These are phyloP conservation scores for Acronicta aceris DNA, from an alignment of 2,888 invertebrate species.

Conservation along the genomic window DNA sequence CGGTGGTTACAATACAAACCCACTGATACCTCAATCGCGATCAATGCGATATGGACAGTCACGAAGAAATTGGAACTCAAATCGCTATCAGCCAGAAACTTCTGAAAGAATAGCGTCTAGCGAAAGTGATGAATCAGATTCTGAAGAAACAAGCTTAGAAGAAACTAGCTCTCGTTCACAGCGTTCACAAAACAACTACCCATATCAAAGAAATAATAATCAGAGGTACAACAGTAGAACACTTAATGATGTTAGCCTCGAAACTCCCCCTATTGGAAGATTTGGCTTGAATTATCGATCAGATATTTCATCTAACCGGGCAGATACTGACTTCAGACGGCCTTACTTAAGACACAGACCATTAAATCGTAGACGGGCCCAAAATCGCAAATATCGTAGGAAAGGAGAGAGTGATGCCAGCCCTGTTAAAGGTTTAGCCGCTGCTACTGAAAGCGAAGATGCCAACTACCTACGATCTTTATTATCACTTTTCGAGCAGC, in stretches of 20 bases:
- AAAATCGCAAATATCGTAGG: slow-evolving; percentile 1
- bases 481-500: slow-evolving; percentile 2
- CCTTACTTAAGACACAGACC: slow-evolving; percentile 4
- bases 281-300: background rate
- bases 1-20: slow-evolving; percentile 6
- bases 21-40: background rate
- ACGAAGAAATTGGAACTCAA: slow-evolving; percentile 10
- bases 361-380: background rate
- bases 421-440: background rate
- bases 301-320: background rate
- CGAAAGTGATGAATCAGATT: slow-evolving; percentile 23
- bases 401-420: slow-evolving; percentile 1
- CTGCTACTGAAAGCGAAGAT: slow-evolving; percentile 11
- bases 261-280: slow-evolving; percentile 4
- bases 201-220: slow-evolving; percentile 8
- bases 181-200: background rate
- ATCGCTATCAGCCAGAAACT: background rate
- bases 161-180: slow-evolving; percentile 17
- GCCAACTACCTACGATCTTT: slow-evolving; percentile 9
- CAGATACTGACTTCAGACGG: slow-evolving; percentile 2
- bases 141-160: slow-evolving; percentile 24
- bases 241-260: slow-evolving; percentile 9
- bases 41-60: background rate
- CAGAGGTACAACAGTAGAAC: background rate
- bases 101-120: slow-evolving; percentile 10